Base-by-base conservation (phyloP, 2,113 vertebrate species). In the Xyrauchen texanus region DNA sequence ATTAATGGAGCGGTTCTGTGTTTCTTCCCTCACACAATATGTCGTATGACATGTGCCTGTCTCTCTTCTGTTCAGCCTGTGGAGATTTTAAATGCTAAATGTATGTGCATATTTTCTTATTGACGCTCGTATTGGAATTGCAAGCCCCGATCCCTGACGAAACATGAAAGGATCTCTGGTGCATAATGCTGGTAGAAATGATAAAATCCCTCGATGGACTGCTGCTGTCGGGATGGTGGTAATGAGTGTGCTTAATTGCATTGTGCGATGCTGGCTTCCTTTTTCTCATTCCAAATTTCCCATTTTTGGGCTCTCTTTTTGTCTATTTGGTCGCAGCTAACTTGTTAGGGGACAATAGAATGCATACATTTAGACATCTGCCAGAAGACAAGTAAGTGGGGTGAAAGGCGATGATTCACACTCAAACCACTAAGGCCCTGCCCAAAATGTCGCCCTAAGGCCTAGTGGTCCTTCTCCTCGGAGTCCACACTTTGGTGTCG, bases 21-120 rank as follows among this genome's bases (percentile, higher is more conserved):
- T 44, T 80, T 89, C 90, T 93, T 92, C 90, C 92, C 88, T 91
- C 91, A 90, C 90, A 91, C 91, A 87, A 82, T 87, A 88, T 87
- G 87, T 79, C 77, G 68, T 82, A 87, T 90, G 94, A 95, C 94
- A 95, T 94, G 94, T 94, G 94, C 95, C 96, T 87, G 7, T 96
- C 95, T 95, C 90, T 61, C 55, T 90, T 92, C 93, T 92, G 91
- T 91, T 94, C 93, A 92, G 95, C 94, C 96, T 94, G 92, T 94
- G 93, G 96, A 98, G 95, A 95, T 94, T 96, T 94, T 93, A 88
- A 95, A 94, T 94, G 88, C 91, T 96, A 98, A 97, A 97, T 94
- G 90, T 97, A 97, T 98, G 96, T 97, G 97, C 96, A 98, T 98
- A 98, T 97, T 96, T 92, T 96, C 51, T 96, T 95, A 96, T 94